A percentile compares a stretch with the other conserved stretches of the same genome.
Conservation (phyloP, 2,888 invertebrate genomes). For the Hyalella azteca region DNA sequence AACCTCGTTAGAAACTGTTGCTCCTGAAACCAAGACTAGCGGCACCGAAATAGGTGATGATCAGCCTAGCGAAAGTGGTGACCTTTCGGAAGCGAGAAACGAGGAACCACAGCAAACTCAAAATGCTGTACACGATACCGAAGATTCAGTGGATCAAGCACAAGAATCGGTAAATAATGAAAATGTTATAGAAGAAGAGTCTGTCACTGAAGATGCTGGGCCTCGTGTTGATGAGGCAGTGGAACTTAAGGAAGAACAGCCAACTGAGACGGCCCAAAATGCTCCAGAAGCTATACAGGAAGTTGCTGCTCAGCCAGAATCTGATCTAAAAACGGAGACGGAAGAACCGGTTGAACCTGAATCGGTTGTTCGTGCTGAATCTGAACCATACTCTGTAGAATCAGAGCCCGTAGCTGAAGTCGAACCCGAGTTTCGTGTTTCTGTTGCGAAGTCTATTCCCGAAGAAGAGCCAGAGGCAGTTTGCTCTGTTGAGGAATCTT, state of each 20-base stretch:
- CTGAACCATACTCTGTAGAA: slow-evolving; percentile 9
- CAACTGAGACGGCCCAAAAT: neutral
- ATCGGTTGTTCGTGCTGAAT: neutral
- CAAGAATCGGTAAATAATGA: no score
- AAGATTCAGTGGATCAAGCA: no score
- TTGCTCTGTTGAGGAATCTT: neutral
- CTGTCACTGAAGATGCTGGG: no score
- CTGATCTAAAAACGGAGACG: slow-evolving; percentile 33
- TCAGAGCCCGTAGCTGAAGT: slow-evolving; percentile 18
- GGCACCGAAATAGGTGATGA: neutral
- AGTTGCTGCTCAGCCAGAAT: slow-evolving; percentile 38
- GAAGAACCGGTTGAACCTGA: neutral
- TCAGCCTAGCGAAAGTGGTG: no score
- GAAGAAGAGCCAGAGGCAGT: neutral
- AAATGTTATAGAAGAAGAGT: no score
- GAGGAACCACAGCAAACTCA: no score
- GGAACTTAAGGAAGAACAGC: no score
- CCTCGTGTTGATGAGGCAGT: no score
- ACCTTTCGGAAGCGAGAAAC: no score
- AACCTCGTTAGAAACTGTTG: no score
- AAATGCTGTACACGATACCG: no score
- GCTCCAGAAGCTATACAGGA: neutral
- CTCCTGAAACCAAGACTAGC: neutral
- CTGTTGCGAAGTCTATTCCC: neutral
- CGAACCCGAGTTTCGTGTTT: slow-evolving; percentile 31